A percentile compares a stretch with the other conserved stretches of the same genome.
Conservation (phyloP, 1,140 invertebrate species). For the Planococcus citri region DNA sequence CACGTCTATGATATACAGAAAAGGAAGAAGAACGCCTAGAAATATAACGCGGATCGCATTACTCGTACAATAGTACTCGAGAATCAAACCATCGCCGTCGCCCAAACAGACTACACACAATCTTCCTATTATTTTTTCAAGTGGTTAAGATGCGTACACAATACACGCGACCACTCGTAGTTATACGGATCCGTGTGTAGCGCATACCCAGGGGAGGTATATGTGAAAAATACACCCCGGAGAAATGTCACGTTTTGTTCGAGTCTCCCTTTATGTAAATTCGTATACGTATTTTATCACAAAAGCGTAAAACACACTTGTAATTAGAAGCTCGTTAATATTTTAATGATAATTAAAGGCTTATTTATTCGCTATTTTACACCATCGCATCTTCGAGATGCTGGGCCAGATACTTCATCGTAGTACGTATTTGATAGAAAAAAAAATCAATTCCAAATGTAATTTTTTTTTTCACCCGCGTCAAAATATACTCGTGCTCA, state of each 20-base stretch:
- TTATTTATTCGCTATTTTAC: background rate
- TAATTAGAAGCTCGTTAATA: slow-evolving; percentile 3
- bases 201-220: background rate
- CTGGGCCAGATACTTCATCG: no score
- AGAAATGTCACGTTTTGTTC: slow-evolving; percentile 6
- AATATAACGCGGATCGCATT: background rate
- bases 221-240: background rate
- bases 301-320: background rate
- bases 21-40: no score
- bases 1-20: no score
- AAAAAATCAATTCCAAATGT: no score
- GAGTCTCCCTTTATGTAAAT: background rate
- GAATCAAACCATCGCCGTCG: background rate
- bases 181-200: no score
- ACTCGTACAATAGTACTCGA: background rate
- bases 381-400: background rate
- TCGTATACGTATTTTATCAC: background rate
- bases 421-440: no score
- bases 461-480: no score
- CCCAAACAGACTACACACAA: slow-evolving; percentile 3
- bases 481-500: no score
- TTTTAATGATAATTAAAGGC: background rate
- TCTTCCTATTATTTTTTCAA: background rate
- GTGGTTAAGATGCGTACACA: background rate
- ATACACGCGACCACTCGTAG: slow-evolving; percentile 1